Percentiles rank a stretch among this genome's conserved stretches.
phyloP scores from a whole-genome alignment of 1,140 invertebrate genomes.

The Zeugodacus cucurbitae region DNA sequence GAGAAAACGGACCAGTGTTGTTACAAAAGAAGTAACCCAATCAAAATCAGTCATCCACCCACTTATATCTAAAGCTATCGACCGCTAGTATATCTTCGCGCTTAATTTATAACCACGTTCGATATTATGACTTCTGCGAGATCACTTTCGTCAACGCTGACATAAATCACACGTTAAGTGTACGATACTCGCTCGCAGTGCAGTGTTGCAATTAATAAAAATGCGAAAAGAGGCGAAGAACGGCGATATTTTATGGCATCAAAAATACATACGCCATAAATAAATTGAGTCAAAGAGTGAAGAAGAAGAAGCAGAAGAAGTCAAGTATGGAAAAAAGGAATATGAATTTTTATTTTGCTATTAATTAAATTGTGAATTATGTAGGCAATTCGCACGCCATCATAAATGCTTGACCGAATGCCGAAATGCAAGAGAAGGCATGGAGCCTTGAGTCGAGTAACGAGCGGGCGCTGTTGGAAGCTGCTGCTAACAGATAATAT shows the following conservation, averaged over 20 bases:
- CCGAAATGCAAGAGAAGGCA: not conserved
- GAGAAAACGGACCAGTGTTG: no score
- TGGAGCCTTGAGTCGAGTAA: not conserved
- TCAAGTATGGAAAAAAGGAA: not conserved
- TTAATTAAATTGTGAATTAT: conserved; percentile 66
- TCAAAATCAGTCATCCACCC: no score
- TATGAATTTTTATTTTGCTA: conserved; percentile 51
- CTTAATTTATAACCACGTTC: not conserved
- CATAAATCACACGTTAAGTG: not conserved
- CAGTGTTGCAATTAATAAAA: not conserved
- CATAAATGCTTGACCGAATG: conserved; percentile 32
- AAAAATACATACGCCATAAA: conserved; percentile 38
- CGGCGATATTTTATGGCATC: conserved; percentile 26
- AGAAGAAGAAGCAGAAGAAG: not conserved
- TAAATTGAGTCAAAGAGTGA: not conserved
- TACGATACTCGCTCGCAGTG: not conserved
- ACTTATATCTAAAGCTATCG: no score
- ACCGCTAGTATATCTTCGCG: no score
- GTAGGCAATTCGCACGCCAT: conserved; percentile 53
- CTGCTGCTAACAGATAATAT: not conserved
- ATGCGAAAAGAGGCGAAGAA: not conserved
- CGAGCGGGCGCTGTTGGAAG: not conserved
- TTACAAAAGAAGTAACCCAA: no score
- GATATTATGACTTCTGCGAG: conserved; percentile 5
- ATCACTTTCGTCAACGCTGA: conserved; percentile 21